These are phyloP conservation scores for Bombus waltoni DNA, from an alignment of 1,140 invertebrate genomes.

Conservation along the genomic window DNA sequence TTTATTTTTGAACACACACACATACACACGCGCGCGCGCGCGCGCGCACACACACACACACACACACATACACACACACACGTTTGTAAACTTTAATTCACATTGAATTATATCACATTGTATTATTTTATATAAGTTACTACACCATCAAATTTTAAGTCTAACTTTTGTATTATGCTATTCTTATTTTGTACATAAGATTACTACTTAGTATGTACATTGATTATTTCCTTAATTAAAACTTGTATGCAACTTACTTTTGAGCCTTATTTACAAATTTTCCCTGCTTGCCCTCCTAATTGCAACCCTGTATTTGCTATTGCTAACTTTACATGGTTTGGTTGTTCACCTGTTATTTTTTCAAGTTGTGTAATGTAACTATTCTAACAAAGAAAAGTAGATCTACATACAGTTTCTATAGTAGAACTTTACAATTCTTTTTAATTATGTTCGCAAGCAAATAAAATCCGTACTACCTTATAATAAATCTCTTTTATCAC, in stretches of 20 bases:
- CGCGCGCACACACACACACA: too few species aligned
- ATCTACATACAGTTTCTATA: conserved; percentile 9
- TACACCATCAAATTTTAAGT: conserved; percentile 60
- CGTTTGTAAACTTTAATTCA: conserved; percentile 20
- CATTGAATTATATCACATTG: conserved; percentile 33
- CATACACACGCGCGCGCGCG: neutral
- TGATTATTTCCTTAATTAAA: conserved; percentile 79
- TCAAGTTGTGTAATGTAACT: conserved; percentile 42
- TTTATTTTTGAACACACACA: conserved; percentile 43
- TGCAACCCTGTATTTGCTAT: conserved; percentile 61
- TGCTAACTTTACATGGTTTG: conserved; percentile 61
- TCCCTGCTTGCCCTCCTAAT: conserved; percentile 74
- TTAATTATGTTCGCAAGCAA: neutral
- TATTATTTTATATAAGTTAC: conserved; percentile 66
- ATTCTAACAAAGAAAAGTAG: conserved; percentile 42
- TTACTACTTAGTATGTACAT: conserved; percentile 81
- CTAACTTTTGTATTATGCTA: conserved; percentile 66
- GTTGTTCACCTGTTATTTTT: conserved; percentile 46
- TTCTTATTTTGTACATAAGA: conserved; percentile 79
- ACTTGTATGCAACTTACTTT: conserved; percentile 79
- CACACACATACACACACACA: neutral
- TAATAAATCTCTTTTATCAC: neutral
- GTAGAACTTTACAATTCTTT: conserved; percentile 10
- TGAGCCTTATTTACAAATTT: conserved; percentile 78
- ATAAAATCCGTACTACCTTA: neutral